Percentiles rank a stretch among this genome's conserved stretches.
These are phyloP conservation scores for Mercenaria mercenaria DNA, from an alignment of 1,140 invertebrate species.

Conservation along the genomic window DNA sequence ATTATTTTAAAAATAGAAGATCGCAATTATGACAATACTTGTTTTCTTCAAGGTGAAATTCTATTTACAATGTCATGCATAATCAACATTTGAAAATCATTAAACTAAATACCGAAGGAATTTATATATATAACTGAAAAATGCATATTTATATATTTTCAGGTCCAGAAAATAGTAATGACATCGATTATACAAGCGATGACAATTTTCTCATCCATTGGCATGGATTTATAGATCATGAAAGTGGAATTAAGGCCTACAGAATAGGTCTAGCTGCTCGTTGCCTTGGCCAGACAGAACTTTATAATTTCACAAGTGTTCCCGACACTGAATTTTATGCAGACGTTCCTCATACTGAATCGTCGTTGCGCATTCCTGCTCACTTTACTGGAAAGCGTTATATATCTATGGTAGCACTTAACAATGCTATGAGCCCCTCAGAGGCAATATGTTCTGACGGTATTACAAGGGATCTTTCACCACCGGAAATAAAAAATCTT, in stretches of 20 bases:
- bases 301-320: not conserved
- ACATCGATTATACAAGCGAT: slow-evolving; percentile 72
- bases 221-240: slow-evolving; percentile 72
- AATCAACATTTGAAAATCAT: not conserved
- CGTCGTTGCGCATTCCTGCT: slow-evolving; percentile 13
- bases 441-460: slow-evolving; percentile 70
- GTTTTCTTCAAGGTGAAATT: not conserved
- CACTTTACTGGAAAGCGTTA: slow-evolving; percentile 56
- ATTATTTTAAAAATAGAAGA: not conserved
- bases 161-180: slow-evolving; percentile 4
- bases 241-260: slow-evolving; percentile 72
- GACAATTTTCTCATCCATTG: slow-evolving; percentile 39
- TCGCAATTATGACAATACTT: not conserved
- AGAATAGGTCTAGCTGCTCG: slow-evolving; percentile 34
- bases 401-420: slow-evolving; percentile 65
- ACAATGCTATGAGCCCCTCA: slow-evolving; percentile 71
- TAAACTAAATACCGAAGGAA: too few species aligned
- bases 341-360: not conserved
- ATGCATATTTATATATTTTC: not conserved
- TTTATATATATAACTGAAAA: not conserved
- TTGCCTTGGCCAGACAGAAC: slow-evolving; percentile 62
- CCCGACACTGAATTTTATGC: not conserved
- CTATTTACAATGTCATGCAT: not conserved
- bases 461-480: slow-evolving; percentile 57
- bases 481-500: slow-evolving; percentile 54